These are phyloP conservation scores for Drosophila peninsularis DNA, from an alignment of 2,888 invertebrate genomes.

Conservation along the genomic window DNA sequence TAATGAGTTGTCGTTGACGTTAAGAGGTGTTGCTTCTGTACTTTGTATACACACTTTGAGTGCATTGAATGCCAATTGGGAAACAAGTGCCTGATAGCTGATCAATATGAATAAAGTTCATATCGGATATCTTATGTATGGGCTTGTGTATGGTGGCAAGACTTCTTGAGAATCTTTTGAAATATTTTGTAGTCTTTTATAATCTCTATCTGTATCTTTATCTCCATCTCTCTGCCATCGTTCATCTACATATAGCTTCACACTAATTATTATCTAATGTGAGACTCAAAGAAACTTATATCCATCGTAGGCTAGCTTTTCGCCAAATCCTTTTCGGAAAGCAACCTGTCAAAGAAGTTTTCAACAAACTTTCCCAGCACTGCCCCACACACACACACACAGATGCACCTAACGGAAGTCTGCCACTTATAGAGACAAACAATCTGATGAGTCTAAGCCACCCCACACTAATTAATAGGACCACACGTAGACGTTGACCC, in stretches of 20 bases:
- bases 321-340: constrained; percentile 16
- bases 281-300: constrained; percentile 12
- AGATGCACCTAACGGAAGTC: constrained; percentile 47
- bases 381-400: background rate
- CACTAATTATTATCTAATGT: constrained; percentile 2
- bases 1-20: constrained; percentile 62
- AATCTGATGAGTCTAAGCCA: constrained; percentile 42
- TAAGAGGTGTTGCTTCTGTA: constrained; percentile 48
- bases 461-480: constrained; percentile 58
- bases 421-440: constrained; percentile 54
- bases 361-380: constrained; percentile 41
- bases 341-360: constrained; percentile 41
- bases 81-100: background rate
- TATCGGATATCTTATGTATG: background rate
- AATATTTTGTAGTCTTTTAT: no score
- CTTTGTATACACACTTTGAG: constrained; percentile 31
- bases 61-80: constrained; percentile 48
- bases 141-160: background rate
- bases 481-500: constrained; percentile 56
- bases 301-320: background rate
- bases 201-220: background rate
- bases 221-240: background rate
- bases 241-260: background rate
- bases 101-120: constrained; percentile 4
- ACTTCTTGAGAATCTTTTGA: background rate